Evolutionary conservation across 2,113 vertebrate genomes (phyloP).

Genomic region (Sinocyclocheilus rhinocerous): DNA sequence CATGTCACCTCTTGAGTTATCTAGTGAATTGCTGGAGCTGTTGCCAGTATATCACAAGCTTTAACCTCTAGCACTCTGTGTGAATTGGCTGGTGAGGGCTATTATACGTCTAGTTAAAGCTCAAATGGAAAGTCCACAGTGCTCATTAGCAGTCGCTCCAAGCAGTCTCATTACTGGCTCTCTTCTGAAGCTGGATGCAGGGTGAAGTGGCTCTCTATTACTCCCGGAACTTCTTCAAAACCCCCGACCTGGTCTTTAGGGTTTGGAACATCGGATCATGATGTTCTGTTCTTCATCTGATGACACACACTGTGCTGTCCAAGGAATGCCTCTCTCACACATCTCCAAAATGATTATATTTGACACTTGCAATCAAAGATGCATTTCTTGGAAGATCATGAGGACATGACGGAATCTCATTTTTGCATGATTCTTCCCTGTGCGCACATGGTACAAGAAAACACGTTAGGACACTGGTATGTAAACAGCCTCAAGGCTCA

Average conservation of each 20-base stretch:
- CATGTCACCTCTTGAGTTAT: slow-evolving; percentile 34
- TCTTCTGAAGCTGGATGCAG: slow-evolving; percentile 12
- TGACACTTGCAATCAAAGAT: not conserved
- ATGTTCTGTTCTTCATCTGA: not conserved
- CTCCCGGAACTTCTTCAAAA: not conserved
- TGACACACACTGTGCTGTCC: slow-evolving; percentile 6
- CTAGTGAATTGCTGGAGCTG: slow-evolving; percentile 1
- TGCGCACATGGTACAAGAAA: not conserved
- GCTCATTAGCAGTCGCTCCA: slow-evolving; percentile 31
- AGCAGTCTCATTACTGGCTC: slow-evolving; percentile 34
- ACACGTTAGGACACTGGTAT: not conserved
- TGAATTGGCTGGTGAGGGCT: slow-evolving; percentile 21
- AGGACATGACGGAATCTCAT: not conserved
- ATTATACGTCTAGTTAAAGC: slow-evolving; percentile 36
- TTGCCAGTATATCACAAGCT: slow-evolving; percentile 11
- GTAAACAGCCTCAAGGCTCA: not conserved
- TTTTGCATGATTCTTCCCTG: slow-evolving; percentile 4
- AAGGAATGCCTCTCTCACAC: not conserved
- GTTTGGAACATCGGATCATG: not conserved
- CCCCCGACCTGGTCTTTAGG: not conserved
- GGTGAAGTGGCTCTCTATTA: slow-evolving; percentile 31
- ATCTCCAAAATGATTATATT: slow-evolving; percentile 1
- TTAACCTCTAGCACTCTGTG: slow-evolving; percentile 29
- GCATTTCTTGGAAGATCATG: slow-evolving; percentile 5
- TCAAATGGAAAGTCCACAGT: slow-evolving; percentile 29